phyloP scores from a whole-genome alignment of 2,797 vertebrate species.

The Alfaro cultratus region DNA sequence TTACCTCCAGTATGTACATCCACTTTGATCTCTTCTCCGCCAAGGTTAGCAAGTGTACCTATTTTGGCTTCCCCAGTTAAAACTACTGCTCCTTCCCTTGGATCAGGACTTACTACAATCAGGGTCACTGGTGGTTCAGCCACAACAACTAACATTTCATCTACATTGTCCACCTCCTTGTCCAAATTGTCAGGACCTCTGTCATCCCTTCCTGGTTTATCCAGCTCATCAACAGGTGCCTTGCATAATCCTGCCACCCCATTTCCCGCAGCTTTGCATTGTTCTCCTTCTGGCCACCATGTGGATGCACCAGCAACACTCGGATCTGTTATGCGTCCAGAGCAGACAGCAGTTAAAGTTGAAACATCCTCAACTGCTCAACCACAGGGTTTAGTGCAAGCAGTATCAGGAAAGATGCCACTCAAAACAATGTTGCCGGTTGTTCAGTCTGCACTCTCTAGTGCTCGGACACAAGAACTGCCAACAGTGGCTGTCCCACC shows the following conservation, averaged over 20 bases:
- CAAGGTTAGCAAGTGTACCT: conserved; percentile 36
- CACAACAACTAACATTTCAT: conserved; percentile 32
- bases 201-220: conserved; percentile 42
- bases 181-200: conserved; percentile 44
- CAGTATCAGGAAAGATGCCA: conserved; percentile 42
- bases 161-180: conserved; percentile 28
- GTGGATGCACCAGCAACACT: conserved; percentile 35
- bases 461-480: conserved; percentile 61
- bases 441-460: conserved; percentile 50
- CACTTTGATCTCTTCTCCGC: conserved; percentile 41
- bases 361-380: conserved; percentile 45
- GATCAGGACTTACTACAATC: conserved; percentile 31
- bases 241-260: conserved; percentile 22
- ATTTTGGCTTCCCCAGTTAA: conserved; percentile 43
- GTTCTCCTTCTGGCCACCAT: conserved; percentile 50
- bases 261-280: conserved; percentile 36
- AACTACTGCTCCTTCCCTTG: conserved; percentile 35
- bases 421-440: conserved; percentile 48
- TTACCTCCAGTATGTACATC: conserved; percentile 39
- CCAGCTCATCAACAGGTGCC: conserved; percentile 31
- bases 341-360: conserved; percentile 46
- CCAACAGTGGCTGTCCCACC: conserved; percentile 69
- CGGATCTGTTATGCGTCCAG: conserved; percentile 31
- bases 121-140: conserved; percentile 35
- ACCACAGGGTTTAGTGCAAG: conserved; percentile 43